Evolutionary conservation across 2,113 vertebrate genomes (phyloP).

Genomic region (Urocynchramus pylzowi): DNA sequence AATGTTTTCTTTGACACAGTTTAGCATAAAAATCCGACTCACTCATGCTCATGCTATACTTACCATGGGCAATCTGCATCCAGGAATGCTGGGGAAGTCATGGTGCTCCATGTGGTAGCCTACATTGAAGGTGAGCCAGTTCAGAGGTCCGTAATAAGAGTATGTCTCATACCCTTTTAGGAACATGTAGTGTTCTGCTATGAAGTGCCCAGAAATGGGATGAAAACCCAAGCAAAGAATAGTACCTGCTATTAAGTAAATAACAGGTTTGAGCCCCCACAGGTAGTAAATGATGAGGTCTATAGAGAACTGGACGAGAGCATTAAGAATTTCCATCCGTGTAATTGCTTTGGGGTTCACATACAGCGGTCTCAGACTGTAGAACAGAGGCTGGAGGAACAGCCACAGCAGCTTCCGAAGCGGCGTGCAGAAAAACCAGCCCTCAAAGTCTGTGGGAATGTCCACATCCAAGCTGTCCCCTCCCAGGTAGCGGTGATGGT

Average conservation of each 20-base stretch:
- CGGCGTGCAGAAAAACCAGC: conserved; percentile 93
- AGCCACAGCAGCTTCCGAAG: conserved; percentile 90
- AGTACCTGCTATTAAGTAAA: conserved; percentile 88
- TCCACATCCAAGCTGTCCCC: conserved; percentile 90
- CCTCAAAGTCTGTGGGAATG: conserved; percentile 88
- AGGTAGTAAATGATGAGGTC: conserved; percentile 79
- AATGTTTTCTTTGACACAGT: not conserved
- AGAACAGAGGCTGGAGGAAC: conserved; percentile 88
- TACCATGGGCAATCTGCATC: conserved; percentile 91
- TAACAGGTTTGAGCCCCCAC: conserved; percentile 87
- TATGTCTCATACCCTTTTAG: conserved; percentile 94
- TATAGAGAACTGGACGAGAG: conserved; percentile 76
- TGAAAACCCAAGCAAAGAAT: conserved; percentile 91
- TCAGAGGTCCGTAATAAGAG: conserved; percentile 94
- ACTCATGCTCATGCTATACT: not conserved
- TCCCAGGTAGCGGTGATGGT: conserved; percentile 96
- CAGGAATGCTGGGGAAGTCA: conserved; percentile 96
- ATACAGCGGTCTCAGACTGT: conserved; percentile 84
- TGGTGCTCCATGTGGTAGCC: conserved; percentile 98
- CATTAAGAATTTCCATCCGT: conserved; percentile 85
- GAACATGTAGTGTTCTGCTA: conserved; percentile 98
- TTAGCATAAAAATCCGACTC: not conserved
- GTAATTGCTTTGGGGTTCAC: conserved; percentile 90
- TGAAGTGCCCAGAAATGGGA: conserved; percentile 96
- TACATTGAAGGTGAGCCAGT: conserved; percentile 94